Percentiles rank a stretch among this genome's conserved stretches.
Evolutionary conservation across 1,140 invertebrate genomes (phyloP).

Genomic region (Bombus sylvicola): DNA sequence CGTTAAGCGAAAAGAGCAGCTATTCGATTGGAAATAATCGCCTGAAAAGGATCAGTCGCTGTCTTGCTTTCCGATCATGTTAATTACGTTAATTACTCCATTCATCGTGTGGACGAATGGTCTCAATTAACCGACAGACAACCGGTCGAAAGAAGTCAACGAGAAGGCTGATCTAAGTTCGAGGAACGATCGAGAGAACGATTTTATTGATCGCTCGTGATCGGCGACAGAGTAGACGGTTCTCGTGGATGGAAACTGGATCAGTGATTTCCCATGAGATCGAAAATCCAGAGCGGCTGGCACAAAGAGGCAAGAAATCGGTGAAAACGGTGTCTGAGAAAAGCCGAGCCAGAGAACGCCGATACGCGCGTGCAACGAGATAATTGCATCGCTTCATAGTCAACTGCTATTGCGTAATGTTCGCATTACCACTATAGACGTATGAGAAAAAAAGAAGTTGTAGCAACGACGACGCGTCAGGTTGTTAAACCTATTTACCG

Average conservation of each 20-base stretch:
- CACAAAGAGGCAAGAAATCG: constrained; percentile 11
- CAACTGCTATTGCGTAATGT: constrained; percentile 50
- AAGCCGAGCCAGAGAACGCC: neutral
- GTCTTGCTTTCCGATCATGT: neutral
- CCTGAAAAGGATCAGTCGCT: neutral
- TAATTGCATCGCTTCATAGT: constrained; percentile 50
- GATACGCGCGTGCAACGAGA: constrained; percentile 25
- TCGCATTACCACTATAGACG: neutral
- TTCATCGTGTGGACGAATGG: neutral
- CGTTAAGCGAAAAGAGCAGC: neutral
- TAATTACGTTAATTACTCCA: neutral
- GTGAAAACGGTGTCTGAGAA: constrained; percentile 47
- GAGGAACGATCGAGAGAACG: neutral
- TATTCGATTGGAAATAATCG: neutral
- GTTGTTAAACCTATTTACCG: constrained; percentile 38
- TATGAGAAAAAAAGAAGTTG: constrained; percentile 1
- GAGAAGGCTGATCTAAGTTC: neutral
- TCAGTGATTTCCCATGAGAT: constrained; percentile 50
- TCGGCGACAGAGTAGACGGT: neutral
- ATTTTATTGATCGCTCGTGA: neutral
- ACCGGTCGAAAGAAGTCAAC: neutral
- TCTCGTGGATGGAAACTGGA: constrained; percentile 14
- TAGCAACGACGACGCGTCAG: constrained; percentile 13
- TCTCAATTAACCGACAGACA: neutral
- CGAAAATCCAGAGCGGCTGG: constrained; percentile 12